Evolutionary conservation across 2,797 vertebrate genomes (phyloP).

Genomic region (Discoglossus pictus): DNA sequence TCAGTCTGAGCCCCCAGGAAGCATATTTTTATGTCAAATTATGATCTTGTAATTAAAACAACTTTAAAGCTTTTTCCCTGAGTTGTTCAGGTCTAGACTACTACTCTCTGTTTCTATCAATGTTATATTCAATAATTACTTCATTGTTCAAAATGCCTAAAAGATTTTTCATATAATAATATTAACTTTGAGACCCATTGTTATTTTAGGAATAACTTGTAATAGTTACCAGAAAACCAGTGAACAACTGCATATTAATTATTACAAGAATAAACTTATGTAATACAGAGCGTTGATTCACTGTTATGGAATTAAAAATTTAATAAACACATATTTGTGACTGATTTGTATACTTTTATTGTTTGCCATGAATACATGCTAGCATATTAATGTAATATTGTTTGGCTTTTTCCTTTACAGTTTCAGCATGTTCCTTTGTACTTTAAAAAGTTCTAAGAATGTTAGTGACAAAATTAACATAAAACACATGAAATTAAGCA

Average conservation of each 20-base stretch:
- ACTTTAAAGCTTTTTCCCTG: no score
- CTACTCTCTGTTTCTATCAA: no score
- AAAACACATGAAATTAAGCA: background rate
- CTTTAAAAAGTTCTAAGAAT: background rate
- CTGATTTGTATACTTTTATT: slow-evolving; percentile 9
- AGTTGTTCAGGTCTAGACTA: no score
- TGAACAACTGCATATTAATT: background rate
- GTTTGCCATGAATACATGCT: slow-evolving; percentile 7
- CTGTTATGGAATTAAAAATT: slow-evolving; percentile 6
- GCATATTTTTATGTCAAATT: no score
- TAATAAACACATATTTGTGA: slow-evolving; percentile 11
- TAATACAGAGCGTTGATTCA: background rate
- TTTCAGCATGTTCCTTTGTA: slow-evolving; percentile 2
- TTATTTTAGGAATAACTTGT: background rate
- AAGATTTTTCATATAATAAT: no score
- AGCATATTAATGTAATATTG: slow-evolving; percentile 2
- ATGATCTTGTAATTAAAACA: no score
- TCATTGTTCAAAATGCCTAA: no score
- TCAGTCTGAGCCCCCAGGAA: no score
- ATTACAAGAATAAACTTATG: background rate
- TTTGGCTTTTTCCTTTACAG: slow-evolving; percentile 1
- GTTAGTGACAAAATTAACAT: background rate
- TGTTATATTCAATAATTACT: no score
- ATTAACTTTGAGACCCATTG: no score
- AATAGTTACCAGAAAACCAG: slow-evolving; percentile 5